Evolutionary conservation across 2,113 vertebrate genomes (phyloP).

Genomic region (Coptodon rendalli): DNA sequence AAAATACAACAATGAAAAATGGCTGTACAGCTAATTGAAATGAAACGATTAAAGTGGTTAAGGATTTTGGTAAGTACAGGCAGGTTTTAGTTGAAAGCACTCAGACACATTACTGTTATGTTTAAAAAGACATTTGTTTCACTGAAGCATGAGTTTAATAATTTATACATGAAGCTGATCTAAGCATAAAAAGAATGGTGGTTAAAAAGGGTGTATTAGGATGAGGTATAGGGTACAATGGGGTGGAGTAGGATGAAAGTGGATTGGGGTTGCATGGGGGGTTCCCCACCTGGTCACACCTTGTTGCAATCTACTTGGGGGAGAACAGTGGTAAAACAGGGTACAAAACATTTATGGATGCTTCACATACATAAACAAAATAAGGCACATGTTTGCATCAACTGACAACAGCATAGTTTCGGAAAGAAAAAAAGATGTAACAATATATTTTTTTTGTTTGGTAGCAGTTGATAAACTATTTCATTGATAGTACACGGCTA

Average conservation of each 20-base stretch:
- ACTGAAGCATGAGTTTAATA: not conserved
- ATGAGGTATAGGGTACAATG: not conserved
- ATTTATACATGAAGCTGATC: conserved; percentile 20
- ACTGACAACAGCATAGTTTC: conserved; percentile 14
- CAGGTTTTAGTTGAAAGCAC: conserved; percentile 54
- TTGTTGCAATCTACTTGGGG: conserved; percentile 77
- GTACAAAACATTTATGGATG: conserved; percentile 69
- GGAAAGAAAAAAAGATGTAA: not conserved
- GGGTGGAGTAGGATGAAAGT: not conserved
- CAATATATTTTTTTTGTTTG: not conserved
- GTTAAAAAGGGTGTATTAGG: conserved; percentile 3
- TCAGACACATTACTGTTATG: conserved; percentile 34
- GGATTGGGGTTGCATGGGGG: conserved; percentile 18
- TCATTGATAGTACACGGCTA: not conserved
- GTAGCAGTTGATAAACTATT: not conserved
- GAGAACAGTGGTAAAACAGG: conserved; percentile 70
- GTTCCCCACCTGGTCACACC: conserved; percentile 76
- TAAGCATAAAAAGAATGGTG: conserved; percentile 18
- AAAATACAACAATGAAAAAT: not conserved
- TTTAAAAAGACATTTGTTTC: conserved; percentile 7
- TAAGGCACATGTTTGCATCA: conserved; percentile 47
- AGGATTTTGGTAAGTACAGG: not conserved
- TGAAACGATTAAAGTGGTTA: not conserved
- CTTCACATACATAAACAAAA: conserved; percentile 56
- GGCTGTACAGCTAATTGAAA: not conserved